phyloP scores from a whole-genome alignment of 2,888 invertebrate species.

The Coleophora deauratella region DNA sequence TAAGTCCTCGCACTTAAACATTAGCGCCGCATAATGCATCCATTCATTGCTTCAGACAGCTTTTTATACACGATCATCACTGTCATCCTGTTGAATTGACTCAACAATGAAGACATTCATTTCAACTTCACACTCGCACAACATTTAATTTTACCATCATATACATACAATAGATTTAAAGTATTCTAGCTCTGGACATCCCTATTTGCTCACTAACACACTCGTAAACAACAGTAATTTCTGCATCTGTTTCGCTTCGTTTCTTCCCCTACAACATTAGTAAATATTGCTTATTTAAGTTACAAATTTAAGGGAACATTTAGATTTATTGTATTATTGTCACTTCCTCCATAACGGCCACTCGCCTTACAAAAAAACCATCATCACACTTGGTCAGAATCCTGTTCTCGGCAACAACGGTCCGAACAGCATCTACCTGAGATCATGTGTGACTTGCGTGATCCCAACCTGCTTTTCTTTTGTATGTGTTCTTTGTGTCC shows the following conservation, averaged over 20 bases:
- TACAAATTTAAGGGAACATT: slow-evolving; percentile 19
- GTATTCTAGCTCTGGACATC: no score
- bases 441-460: slow-evolving; percentile 52
- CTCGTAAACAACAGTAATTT: no score
- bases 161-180: no score
- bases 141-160: no score
- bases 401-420: slow-evolving; percentile 51
- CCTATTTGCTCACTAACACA: no score
- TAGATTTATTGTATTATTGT: slow-evolving; percentile 34
- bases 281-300: no score
- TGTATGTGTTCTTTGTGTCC: slow-evolving; percentile 7
- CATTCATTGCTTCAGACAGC: slow-evolving; percentile 24
- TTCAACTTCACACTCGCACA: slow-evolving; percentile 1
- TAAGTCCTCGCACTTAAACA: slow-evolving; percentile 31
- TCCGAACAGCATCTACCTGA: slow-evolving; percentile 51
- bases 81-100: slow-evolving; percentile 19
- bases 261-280: no score
- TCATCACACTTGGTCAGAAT: slow-evolving; percentile 51
- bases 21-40: slow-evolving; percentile 18
- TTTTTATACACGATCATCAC: slow-evolving; percentile 16
- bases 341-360: slow-evolving; percentile 61
- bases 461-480: slow-evolving; percentile 24
- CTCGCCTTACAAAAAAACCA: slow-evolving; percentile 47
- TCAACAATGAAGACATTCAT: slow-evolving; percentile 15
- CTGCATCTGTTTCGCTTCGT: no score